Evolutionary conservation across 1,140 invertebrate genomes (phyloP).

Genomic region (Hydropsyche tenuis): DNA sequence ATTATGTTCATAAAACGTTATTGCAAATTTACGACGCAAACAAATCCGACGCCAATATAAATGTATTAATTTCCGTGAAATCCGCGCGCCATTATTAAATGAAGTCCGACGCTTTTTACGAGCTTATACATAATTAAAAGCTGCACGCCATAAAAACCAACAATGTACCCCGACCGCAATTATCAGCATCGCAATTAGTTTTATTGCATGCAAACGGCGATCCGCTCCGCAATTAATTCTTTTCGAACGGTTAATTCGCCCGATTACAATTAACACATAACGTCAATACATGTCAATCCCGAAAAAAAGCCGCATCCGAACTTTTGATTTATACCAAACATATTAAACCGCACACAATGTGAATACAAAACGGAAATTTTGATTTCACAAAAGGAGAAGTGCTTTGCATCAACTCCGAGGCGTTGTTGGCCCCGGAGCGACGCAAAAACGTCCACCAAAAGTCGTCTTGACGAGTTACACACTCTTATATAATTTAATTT

Average conservation of each 20-base stretch:
- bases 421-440: constrained; percentile 20
- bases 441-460: constrained; percentile 40
- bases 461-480: constrained; percentile 38
- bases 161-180: no score
- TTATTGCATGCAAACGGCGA: no score
- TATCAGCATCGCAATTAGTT: no score
- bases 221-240: no score
- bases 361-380: not conserved
- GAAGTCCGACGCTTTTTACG: no score
- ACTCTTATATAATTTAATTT: constrained; percentile 48
- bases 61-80: not conserved
- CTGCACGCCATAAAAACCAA: no score
- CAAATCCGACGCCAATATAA: not conserved
- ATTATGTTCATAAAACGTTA: not conserved
- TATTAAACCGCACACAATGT: no score
- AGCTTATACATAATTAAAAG: no score
- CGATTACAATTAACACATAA: not conserved
- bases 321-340: no score
- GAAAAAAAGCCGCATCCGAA: no score
- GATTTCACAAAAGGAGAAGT: constrained; percentile 20
- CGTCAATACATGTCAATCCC: no score
- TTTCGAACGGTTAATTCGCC: not conserved
- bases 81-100: no score
- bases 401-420: not conserved
- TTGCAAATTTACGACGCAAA: constrained; percentile 12